A percentile compares a stretch with the other conserved stretches of the same genome.
Conservation (phyloP, 1,140 invertebrate genomes). For the Cydia splendana region DNA sequence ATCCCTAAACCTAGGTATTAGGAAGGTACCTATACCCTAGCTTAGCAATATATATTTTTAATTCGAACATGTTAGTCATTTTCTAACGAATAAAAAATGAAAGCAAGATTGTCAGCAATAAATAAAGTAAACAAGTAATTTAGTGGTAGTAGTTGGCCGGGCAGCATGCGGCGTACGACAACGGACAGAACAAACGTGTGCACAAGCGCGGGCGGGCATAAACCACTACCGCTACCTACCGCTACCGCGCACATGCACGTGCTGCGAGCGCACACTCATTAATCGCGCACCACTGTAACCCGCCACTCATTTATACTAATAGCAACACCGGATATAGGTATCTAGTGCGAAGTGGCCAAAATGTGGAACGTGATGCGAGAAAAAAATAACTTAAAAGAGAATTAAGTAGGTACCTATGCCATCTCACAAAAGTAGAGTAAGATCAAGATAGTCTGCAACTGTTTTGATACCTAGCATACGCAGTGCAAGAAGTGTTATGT, state of each 20-base stretch:
- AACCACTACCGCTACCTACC: background rate
- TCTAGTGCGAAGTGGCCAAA: too few relatives aligned
- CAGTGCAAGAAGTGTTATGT: too few relatives aligned
- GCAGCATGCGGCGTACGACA: slow-evolving; percentile 1
- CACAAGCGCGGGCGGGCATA: background rate
- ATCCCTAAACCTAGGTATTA: background rate
- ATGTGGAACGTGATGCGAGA: too few relatives aligned
- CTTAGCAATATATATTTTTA: background rate
- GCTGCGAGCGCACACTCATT: slow-evolving; percentile 2
- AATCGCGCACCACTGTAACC: slow-evolving; percentile 5
- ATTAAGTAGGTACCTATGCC: too few relatives aligned
- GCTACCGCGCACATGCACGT: slow-evolving; percentile 21
- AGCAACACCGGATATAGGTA: background rate
- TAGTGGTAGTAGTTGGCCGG: background rate
- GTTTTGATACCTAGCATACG: too few relatives aligned
- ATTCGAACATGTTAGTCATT: too few relatives aligned
- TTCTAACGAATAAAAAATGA: background rate
- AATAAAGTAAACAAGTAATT: slow-evolving; percentile 1
- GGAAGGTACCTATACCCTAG: background rate
- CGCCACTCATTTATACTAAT: background rate
- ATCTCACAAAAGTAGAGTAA: too few relatives aligned
- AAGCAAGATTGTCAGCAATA: background rate
- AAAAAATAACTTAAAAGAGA: too few relatives aligned
- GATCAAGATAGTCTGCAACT: too few relatives aligned
- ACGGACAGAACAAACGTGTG: background rate